Evolutionary conservation across 1,140 invertebrate genomes (phyloP).

Genomic region (Samia ricini): DNA sequence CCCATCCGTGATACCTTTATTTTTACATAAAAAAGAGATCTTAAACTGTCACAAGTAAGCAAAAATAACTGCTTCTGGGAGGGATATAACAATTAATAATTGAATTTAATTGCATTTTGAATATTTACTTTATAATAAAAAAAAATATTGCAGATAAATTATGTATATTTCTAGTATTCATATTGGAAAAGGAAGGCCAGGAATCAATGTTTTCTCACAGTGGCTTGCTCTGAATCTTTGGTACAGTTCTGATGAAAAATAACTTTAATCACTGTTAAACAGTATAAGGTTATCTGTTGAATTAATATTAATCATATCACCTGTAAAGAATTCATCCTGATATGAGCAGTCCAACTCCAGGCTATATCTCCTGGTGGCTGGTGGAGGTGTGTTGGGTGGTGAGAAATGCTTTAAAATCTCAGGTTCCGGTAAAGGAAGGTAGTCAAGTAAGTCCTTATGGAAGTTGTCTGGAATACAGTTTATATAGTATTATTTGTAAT

Average conservation of each 20-base stretch:
- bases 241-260: neutral
- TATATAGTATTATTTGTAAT: constrained; percentile 7
- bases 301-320: constrained; percentile 22
- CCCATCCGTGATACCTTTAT: too few species aligned
- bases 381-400: constrained; percentile 57
- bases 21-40: too few species aligned
- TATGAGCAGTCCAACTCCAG: constrained; percentile 56
- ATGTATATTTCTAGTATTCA: neutral
- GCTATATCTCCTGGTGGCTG: constrained; percentile 29
- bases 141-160: neutral
- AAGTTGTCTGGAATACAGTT: constrained; percentile 45
- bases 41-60: too few species aligned
- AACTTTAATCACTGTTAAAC: neutral
- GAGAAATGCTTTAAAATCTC: constrained; percentile 32
- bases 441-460: constrained; percentile 53
- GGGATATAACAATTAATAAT: too few species aligned
- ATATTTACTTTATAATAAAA: too few species aligned
- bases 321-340: constrained; percentile 66
- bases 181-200: neutral
- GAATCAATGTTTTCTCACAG: too few species aligned
- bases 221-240: neutral
- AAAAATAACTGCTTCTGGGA: too few species aligned
- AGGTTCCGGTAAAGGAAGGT: constrained; percentile 37
- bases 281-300: neutral
- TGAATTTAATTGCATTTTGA: too few species aligned